phyloP scores from a whole-genome alignment of 2,797 vertebrate genomes.

The Carduelis carduelis region DNA sequence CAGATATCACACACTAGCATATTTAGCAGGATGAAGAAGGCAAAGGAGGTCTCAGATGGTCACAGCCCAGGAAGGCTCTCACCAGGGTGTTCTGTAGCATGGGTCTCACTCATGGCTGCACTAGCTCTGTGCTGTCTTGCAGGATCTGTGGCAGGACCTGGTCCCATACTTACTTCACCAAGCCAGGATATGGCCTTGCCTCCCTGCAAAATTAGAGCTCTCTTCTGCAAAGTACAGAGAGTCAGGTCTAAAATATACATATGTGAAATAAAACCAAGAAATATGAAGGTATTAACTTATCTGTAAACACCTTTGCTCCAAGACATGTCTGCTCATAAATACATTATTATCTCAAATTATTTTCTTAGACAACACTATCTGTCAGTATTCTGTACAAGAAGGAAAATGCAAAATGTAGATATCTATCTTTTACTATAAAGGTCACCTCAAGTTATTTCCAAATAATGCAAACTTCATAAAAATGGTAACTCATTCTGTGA shows the following conservation, averaged over 20 bases:
- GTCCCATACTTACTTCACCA: not conserved
- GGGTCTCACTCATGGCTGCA: not conserved
- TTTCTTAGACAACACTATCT: not conserved
- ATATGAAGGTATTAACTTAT: not conserved
- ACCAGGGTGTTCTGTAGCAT: not conserved
- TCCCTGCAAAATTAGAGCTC: not conserved
- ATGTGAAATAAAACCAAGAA: not conserved
- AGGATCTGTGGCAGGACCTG: not conserved
- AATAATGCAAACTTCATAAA: not conserved
- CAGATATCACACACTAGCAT: not conserved
- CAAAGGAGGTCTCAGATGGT: not conserved
- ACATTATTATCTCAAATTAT: not conserved
- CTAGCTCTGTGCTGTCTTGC: accelerated
- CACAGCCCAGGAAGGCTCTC: not conserved
- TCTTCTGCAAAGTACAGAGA: not conserved
- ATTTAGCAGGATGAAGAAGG: not conserved
- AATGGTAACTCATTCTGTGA: not conserved
- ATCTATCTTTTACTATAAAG: not conserved
- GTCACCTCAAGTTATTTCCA: not conserved
- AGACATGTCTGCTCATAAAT: not conserved
- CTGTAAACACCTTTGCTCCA: not conserved
- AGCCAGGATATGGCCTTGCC: not conserved
- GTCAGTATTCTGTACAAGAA: not conserved
- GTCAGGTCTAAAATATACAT: not conserved
- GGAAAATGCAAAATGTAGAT: not conserved